phyloP scores from a whole-genome alignment of 2,888 invertebrate genomes.

The Trachelus stipa region DNA sequence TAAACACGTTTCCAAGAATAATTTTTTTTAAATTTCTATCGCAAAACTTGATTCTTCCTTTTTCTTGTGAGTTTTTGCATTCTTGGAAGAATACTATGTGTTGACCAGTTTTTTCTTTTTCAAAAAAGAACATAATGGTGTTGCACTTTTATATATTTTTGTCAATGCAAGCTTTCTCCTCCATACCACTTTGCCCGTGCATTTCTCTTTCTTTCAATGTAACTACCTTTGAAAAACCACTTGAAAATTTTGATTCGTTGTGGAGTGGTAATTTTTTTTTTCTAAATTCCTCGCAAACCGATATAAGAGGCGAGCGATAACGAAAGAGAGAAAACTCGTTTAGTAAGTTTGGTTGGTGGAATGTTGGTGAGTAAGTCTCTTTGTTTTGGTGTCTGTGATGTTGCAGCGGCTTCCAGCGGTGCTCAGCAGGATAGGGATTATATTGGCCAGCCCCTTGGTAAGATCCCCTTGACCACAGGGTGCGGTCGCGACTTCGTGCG shows the following conservation, averaged over 20 bases:
- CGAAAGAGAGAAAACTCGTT: conserved; percentile 38
- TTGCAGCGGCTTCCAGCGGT: conserved; percentile 95
- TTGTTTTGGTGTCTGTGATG: conserved; percentile 67
- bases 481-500: conserved; percentile 44
- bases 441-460: conserved; percentile 96
- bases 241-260: neutral
- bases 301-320: neutral
- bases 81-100: neutral
- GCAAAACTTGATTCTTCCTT: neutral
- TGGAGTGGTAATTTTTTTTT: conserved; percentile 7
- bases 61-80: neutral
- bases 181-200: conserved; percentile 16
- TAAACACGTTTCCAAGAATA: neutral
- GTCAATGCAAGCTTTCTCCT: conserved; percentile 7
- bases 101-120: neutral
- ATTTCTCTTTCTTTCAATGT: conserved; percentile 6
- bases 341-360: conserved; percentile 62
- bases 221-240: neutral
- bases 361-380: conserved; percentile 66
- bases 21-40: neutral
- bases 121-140: neutral
- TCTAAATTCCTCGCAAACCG: neutral
- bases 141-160: neutral
- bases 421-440: conserved; percentile 95
- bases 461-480: conserved; percentile 68